Conservation (phyloP, 2,113 vertebrate genomes). For the Bufo bufo region DNA sequence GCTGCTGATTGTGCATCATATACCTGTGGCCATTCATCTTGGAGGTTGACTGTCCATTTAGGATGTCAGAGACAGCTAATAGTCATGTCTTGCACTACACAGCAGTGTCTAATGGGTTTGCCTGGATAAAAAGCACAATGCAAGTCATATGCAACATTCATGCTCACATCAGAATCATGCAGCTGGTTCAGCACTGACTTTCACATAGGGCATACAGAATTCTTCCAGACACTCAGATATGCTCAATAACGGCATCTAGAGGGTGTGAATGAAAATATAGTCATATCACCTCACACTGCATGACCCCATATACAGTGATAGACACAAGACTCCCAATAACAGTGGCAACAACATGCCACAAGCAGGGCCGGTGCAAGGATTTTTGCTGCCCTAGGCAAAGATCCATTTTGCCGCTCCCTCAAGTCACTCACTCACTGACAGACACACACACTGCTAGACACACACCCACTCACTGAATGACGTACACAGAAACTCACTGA, state of each 20-base stretch:
- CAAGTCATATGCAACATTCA: not conserved
- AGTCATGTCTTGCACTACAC: not conserved
- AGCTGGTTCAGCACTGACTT: not conserved
- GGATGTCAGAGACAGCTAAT: not conserved
- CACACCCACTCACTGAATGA: too few relatives aligned
- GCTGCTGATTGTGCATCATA: not conserved
- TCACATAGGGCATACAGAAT: not conserved
- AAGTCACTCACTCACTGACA: too few relatives aligned
- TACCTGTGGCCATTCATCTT: not conserved
- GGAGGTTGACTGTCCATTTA: not conserved
- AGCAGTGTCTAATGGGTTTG: conserved; percentile 5
- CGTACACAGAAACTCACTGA: too few relatives aligned
- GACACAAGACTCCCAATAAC: too few relatives aligned
- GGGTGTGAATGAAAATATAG: not conserved
- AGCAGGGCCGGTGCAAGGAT: too few relatives aligned
- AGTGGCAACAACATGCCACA: too few relatives aligned
- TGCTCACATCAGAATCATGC: not conserved
- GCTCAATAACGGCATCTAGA: not conserved
- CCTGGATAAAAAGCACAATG: not conserved
- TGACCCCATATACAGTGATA: too few relatives aligned
- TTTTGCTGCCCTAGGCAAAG: too few relatives aligned
- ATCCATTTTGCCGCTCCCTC: too few relatives aligned
- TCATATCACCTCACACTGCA: not conserved
- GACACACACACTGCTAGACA: too few relatives aligned
- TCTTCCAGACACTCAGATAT: not conserved